Conservation (phyloP, 2,888 invertebrate species). For the Drepanosiphum platanoidis region DNA sequence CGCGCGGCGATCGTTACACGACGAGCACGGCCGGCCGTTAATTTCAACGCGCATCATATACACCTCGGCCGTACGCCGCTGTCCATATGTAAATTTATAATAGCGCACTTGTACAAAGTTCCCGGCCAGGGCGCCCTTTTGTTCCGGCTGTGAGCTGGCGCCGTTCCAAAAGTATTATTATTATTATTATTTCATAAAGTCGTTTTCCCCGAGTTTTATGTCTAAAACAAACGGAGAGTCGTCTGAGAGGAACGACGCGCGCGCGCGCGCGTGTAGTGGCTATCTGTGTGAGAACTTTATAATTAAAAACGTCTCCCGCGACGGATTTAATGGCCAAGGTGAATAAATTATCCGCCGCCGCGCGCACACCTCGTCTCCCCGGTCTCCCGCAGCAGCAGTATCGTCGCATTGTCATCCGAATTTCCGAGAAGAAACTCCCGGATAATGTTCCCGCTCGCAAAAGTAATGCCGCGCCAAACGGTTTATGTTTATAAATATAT, state of each 20-base stretch:
- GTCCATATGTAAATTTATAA: slow-evolving; percentile 55
- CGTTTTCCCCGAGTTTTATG: slow-evolving; percentile 54
- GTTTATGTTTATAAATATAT: no score
- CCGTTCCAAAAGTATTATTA: slow-evolving; percentile 46
- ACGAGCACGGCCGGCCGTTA: not conserved
- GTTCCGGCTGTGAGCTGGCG: slow-evolving; percentile 21
- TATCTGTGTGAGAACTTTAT: slow-evolving; percentile 59
- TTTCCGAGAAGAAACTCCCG: slow-evolving; percentile 10
- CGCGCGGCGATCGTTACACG: not conserved
- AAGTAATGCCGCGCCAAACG: not conserved
- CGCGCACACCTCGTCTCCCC: not conserved
- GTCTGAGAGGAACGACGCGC: slow-evolving; percentile 14
- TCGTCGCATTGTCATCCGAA: slow-evolving; percentile 25
- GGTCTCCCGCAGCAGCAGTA: not conserved
- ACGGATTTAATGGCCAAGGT: slow-evolving; percentile 49
- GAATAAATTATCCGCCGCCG: slow-evolving; percentile 51
- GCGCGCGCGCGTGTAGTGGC: slow-evolving; percentile 34
- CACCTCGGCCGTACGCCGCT: not conserved
- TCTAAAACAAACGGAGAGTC: slow-evolving; percentile 44
- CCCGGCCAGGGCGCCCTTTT: slow-evolving; percentile 7
- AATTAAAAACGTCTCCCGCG: slow-evolving; percentile 57
- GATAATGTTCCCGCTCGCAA: not conserved
- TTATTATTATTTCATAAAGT: slow-evolving; percentile 58
- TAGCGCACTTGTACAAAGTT: slow-evolving; percentile 37
- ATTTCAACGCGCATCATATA: not conserved